These are phyloP conservation scores for Plusia festucae DNA, from an alignment of 2,888 invertebrate genomes.

Conservation along the genomic window DNA sequence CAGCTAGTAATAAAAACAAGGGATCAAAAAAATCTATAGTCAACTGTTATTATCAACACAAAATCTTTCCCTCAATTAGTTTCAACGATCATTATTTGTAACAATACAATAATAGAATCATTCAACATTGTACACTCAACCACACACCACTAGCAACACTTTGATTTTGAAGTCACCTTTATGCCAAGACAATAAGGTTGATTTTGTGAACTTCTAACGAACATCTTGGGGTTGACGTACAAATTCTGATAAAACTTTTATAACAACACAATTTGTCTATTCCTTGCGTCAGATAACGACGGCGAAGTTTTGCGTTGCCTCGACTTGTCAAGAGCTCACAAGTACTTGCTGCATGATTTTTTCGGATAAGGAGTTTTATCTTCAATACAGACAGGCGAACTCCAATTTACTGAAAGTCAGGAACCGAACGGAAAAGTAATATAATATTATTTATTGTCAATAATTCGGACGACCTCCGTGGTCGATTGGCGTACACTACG, in stretches of 20 bases:
- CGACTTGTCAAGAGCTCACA: slow-evolving; percentile 36
- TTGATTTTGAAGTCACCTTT: not conserved
- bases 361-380: slow-evolving; percentile 27
- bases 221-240: no score
- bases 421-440: not conserved
- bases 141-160: not conserved
- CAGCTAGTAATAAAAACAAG: no score
- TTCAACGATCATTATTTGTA: not conserved
- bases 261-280: slow-evolving; percentile 50
- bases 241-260: slow-evolving; percentile 25
- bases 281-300: slow-evolving; percentile 43
- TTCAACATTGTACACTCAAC: not conserved
- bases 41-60: not conserved
- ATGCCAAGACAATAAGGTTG: not conserved
- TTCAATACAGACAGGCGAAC: not conserved
- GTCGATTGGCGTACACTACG: no score
- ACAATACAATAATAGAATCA: not conserved
- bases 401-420: not conserved
- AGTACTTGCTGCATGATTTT: slow-evolving; percentile 39
- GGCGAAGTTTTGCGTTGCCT: slow-evolving; percentile 33
- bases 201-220: not conserved
- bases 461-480: no score
- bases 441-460: not conserved
- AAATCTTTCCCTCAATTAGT: not conserved
- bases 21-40: not conserved